phyloP scores from a whole-genome alignment of 1,140 invertebrate genomes.

The Antheraea mylitta region DNA sequence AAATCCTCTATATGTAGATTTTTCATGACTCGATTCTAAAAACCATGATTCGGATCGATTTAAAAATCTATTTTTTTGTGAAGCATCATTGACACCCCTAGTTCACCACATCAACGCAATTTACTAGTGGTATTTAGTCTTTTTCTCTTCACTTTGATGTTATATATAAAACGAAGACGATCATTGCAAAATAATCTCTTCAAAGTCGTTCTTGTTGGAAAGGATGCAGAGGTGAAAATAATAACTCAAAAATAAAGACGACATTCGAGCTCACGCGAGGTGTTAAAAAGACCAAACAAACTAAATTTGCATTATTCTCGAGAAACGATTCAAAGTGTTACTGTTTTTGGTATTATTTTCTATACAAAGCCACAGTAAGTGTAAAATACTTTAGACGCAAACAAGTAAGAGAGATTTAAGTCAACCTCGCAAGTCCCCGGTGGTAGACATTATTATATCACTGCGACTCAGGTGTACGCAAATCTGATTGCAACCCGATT shows the following conservation, averaged over 20 bases:
- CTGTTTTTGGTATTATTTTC: background rate
- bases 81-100: too few species aligned
- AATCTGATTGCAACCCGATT: conserved; percentile 14
- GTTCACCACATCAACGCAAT: conserved; percentile 61
- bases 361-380: background rate
- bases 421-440: conserved; percentile 1
- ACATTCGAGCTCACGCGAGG: background rate
- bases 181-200: conserved; percentile 52
- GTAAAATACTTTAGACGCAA: conserved; percentile 4
- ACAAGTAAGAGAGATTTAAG: conserved; percentile 11
- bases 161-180: conserved; percentile 54
- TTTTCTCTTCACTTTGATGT: conserved; percentile 58
- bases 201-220: conserved; percentile 25
- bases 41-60: too few species aligned
- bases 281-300: background rate
- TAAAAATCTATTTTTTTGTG: too few species aligned
- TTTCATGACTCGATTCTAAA: too few species aligned
- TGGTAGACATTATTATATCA: conserved; percentile 13
- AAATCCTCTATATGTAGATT: too few species aligned
- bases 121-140: conserved; percentile 36
- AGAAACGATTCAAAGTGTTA: background rate
- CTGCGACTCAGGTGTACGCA: conserved; percentile 10
- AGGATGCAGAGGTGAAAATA: conserved; percentile 2
- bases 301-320: background rate
- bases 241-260: conserved; percentile 7